Percentiles rank a stretch among this genome's conserved stretches.
Conservation (phyloP, 2,888 invertebrate species). For the Mellilla xanthometata region DNA sequence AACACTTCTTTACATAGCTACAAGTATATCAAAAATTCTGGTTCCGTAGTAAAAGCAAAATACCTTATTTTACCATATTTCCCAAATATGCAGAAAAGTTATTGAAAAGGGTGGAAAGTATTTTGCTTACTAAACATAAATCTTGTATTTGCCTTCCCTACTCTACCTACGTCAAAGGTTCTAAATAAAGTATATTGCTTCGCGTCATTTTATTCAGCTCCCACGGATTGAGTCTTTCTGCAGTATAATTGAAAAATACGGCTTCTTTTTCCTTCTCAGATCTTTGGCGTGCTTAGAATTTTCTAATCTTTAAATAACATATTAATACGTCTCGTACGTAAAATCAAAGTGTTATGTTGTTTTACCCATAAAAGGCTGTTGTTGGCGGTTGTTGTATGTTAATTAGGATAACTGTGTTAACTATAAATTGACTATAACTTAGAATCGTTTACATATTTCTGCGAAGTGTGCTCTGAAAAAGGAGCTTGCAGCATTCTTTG, state of each 20-base stretch:
- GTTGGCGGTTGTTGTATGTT: no score
- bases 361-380: not conserved
- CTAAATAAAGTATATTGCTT: not conserved
- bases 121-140: not conserved
- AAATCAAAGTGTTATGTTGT: no score
- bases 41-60: no score
- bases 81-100: no score
- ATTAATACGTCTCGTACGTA: no score
- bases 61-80: no score
- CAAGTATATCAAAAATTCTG: no score
- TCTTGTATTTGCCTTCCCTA: constrained; percentile 30
- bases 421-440: constrained; percentile 26
- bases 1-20: no score
- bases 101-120: no score
- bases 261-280: constrained; percentile 22
- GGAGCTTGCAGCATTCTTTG: constrained; percentile 36
- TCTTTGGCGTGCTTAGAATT: not conserved
- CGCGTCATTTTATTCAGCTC: not conserved
- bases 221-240: not conserved
- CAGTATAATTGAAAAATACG: constrained; percentile 6
- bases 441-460: constrained; percentile 35
- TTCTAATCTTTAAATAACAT: not conserved
- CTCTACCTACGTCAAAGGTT: constrained; percentile 8
- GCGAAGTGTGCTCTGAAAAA: constrained; percentile 34
- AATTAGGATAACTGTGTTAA: constrained; percentile 23